Base-by-base conservation (phyloP, 1,140 invertebrate species). In the Ceratosolen fusciceps region DNA sequence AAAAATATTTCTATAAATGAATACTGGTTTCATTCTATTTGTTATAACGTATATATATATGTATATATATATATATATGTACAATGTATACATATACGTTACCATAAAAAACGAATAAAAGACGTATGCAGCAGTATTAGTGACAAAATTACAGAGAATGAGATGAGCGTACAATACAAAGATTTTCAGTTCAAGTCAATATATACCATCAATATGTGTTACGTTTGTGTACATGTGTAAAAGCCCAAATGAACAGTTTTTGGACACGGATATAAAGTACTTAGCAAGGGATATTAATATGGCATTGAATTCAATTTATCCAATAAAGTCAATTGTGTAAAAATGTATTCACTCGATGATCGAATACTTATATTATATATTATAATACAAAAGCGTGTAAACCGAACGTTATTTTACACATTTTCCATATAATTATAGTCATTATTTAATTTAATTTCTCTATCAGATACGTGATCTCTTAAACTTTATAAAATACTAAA, bases 1-100 rank as follows among this genome's bases (percentile, higher is more conserved):
- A 74, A 70, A 62, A 74, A 74, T 9, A 9, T 67, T 58, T 79
- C 62, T 68, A 29, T 24, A 10, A 80, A 75, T 8, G 26, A 80
- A 80, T 80, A 80, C 78, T 80, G 73, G n/a, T 75, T 70, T 58
- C 49, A 16, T 49, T 74, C 56, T n/a, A 60, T 56, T 37, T 65
- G 4, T 37, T 65, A 31, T n/a, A 37, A 65, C 14, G 7, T 19
- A 34, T 2, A 29, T 60, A 34, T 19, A 1, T 39, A 34, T 67
- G 12, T 60, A 39, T 26, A 34, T 67, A 0, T 39, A 52, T 72
- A 52, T 34, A 54, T 43, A 10, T 71, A 16, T 7, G 43, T 16
- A 16, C 43, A 47, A 7, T 47, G 7, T 9, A 47, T 47, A 47
- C 43, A 77, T 12, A 39, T 74, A 47, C 43, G 4, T 73, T 58